phyloP scores from a whole-genome alignment of 2,113 vertebrate genomes.

The Thunnus maccoyii region DNA sequence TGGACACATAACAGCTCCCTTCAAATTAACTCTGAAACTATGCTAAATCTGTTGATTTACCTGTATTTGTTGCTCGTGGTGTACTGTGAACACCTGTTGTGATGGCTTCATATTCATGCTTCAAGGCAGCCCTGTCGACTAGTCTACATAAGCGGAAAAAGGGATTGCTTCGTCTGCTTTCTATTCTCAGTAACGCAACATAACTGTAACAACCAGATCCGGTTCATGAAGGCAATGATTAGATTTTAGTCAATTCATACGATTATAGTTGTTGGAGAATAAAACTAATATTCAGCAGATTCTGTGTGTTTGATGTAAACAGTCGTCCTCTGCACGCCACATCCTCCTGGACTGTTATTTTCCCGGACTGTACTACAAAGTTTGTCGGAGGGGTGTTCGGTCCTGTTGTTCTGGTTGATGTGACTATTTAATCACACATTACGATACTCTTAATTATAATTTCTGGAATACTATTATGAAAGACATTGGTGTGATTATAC shows the following conservation, averaged over 20 bases:
- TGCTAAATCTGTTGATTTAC: constrained; percentile 2
- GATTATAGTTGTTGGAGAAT: background rate
- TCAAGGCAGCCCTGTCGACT: background rate
- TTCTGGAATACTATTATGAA: rapidly evolving
- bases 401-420: rapidly evolving
- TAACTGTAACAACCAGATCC: too few species aligned
- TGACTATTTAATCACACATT: background rate
- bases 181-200: background rate
- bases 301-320: background rate
- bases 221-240: too few species aligned
- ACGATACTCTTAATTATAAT: background rate
- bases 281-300: rapidly evolving
- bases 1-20: constrained; percentile 30
- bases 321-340: constrained; percentile 26
- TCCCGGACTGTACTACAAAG: constrained; percentile 80
- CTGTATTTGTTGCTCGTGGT: background rate
- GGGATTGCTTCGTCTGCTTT: background rate
- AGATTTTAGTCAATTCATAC: rapidly evolving
- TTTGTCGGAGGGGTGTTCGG: constrained; percentile 58
- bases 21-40: constrained; percentile 53
- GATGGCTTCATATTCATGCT: background rate
- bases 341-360: constrained; percentile 74
- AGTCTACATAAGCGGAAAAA: too few species aligned
- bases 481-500: rapidly evolving
- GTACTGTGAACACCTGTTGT: background rate